Evolutionary conservation across 1,140 invertebrate genomes (phyloP), one percentile per base, ranked within the genome.

Genomic region (Argopecten irradians): DNA sequence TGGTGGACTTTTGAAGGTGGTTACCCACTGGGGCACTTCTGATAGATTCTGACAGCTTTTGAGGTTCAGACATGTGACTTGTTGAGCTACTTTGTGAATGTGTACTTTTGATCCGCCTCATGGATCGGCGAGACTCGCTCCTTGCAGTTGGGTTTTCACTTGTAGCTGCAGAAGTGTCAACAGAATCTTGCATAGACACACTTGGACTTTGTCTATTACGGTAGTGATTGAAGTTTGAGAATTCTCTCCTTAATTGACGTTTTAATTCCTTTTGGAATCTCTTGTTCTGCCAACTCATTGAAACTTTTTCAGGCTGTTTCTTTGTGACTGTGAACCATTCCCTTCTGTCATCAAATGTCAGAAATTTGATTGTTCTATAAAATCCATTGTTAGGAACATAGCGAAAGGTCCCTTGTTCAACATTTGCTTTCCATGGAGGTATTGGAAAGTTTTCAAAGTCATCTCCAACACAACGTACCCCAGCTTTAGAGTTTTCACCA

Each of bases 361-460:
- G 86, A 43, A 91, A 89, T 86, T 94, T 94, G 7, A 90, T 86
- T 34, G 89, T 92, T 84, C 93, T 86, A 43, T 94, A 94, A 85
- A 90, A 91, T 2, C 93, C 93, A 86, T 94, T 94, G 84, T 94
- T 92, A 33, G 91, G 92, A 35, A 94, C 89, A 87, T 94, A 94
- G 84, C 93, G 89, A 84, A 92, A 94, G 8, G 94, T 94, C 8
- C 91, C 91, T 36, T 93, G 92, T 88, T 94, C 94, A 13, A 94
- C 93, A 85, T 91, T 92, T 28, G 91, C 91, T 88, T 93, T 93
- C 94, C 94, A 94, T 14, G 89, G 41, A 33, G 92, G 86, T 34
- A 91, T 82, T 34, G 89, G 85, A 43, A 86, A 86, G 28, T 88
- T 82, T 36, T 90, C 88, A 82, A 90, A 86, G 84, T 94, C 92